These are phyloP conservation scores for Osmerus eperlanus DNA, from an alignment of 2,113 vertebrate genomes.

Conservation along the genomic window DNA sequence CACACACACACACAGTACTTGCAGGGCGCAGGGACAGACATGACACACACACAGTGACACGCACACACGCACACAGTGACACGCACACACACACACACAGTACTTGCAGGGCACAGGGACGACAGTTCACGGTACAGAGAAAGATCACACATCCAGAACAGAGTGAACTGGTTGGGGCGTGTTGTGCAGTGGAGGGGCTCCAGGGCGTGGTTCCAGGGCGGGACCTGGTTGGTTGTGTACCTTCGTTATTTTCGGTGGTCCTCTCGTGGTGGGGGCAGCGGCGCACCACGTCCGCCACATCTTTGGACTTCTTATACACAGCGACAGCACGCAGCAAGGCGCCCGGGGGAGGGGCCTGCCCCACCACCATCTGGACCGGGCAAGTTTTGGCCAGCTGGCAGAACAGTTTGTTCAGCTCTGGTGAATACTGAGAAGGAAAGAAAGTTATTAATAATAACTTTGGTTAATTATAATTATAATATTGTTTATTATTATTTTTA, in stretches of 20 bases:
- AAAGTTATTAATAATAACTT: not conserved
- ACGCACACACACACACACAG: too few species aligned
- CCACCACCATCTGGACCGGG: conserved; percentile 65
- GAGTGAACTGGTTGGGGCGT: too few species aligned
- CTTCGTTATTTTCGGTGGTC: conserved; percentile 52
- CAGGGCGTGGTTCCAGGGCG: not conserved
- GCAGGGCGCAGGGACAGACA: not conserved
- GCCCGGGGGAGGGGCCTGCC: conserved; percentile 35
- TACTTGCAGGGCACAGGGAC: too few species aligned
- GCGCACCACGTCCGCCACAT: conserved; percentile 72
- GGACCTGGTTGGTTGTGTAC: conserved; percentile 42
- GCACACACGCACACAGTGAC: too few species aligned
- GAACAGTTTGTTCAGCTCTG: conserved; percentile 71
- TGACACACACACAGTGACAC: not conserved
- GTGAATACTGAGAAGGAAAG: conserved; percentile 57
- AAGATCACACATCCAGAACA: not conserved
- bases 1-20: too few species aligned
- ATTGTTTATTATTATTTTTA: too few species aligned
- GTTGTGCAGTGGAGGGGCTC: not conserved
- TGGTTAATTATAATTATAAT: too few species aligned
- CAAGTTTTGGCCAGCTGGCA: conserved; percentile 77
- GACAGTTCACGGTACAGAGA: not conserved
- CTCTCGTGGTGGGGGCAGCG: conserved; percentile 77
- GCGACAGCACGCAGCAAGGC: conserved; percentile 67
- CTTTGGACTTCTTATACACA: conserved; percentile 74